Evolutionary conservation across 2,797 vertebrate species (phyloP), one percentile per base, ranked within the genome.

Genomic region (Coracias cyanogaster): DNA sequence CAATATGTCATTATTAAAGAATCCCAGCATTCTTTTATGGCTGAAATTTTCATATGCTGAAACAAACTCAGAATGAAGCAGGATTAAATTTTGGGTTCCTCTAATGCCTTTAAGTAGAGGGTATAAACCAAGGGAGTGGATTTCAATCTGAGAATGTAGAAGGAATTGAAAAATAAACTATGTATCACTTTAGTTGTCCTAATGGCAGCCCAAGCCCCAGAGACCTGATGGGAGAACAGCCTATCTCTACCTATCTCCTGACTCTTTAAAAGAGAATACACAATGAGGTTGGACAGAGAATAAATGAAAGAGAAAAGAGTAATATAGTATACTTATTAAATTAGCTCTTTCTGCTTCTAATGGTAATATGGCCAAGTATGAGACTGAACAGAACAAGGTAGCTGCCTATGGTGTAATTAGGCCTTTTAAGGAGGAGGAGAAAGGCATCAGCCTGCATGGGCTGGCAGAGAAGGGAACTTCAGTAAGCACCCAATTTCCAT

Each of bases 271-370:
- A 69, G 33, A 58, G 80, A 97, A 94, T 81, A 86, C 0, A 5
- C 52, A 91, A 43, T 45, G 89, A 94, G 49, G 35, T 45, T 72
- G 85, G 92, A 55, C 61, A 79, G 54, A 72, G 84, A 95, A 94
- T 83, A 93, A 95, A 85, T 79, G 80, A 94, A 96, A 93, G 57
- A 76, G 87, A 95, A 97, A 92, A 91, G 2, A 91, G 67, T 66
- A 15, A 96, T 72, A 91, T 85, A 74, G 55, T 82, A 87, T 41
- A 85, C 52, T 89, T 90, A 96, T 89, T 96, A 97, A 96, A 97
- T 96, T 95, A 96, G 72, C 77, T 94, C 93, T 93, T 97, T 97
- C 95, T 61, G 26, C 86, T 94, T 92, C 93, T 96, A 77, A 58
- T 49, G 66, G 66, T 71, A 97, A 90, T 89, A 95, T 41, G 58